Conservation (phyloP, 1,140 invertebrate species). For the Pseudomyrmex flavicornis region DNA sequence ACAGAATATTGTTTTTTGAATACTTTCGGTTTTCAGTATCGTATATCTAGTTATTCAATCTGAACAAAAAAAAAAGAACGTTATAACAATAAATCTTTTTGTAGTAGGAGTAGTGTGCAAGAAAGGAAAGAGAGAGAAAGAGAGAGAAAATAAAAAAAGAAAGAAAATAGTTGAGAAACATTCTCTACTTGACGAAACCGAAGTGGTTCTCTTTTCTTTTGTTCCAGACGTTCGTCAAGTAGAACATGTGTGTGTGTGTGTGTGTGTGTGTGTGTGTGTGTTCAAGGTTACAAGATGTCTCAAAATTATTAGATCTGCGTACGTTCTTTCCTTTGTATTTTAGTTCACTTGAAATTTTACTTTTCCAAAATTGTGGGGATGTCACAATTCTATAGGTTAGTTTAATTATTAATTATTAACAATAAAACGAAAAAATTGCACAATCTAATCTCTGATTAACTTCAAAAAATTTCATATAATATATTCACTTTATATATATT, state of each 20-base stretch:
- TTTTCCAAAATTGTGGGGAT: neutral
- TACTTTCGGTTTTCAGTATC: neutral
- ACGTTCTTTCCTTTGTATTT: neutral
- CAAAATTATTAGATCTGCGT: neutral
- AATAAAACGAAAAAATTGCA: neutral
- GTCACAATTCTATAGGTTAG: neutral
- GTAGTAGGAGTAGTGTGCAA: neutral
- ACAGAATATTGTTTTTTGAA: neutral
- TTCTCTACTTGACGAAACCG: neutral
- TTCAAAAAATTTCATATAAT: neutral
- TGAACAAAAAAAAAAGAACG: neutral
- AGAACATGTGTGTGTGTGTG: too few species aligned
- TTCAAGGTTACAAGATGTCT: neutral
- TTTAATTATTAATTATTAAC: neutral
- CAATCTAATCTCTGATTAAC: neutral
- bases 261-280: too few species aligned
- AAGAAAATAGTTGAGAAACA: neutral
- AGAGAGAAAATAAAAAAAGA: neutral
- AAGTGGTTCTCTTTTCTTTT: too few species aligned
- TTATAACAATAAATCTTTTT: slow-evolving; percentile 2
- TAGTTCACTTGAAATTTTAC: neutral
- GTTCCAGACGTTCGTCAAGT: too few species aligned
- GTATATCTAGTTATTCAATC: neutral
- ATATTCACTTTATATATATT: neutral
- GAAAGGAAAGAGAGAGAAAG: neutral